Percentiles rank a stretch among this genome's conserved stretches.
Evolutionary conservation across 2,113 vertebrate species (phyloP).

Genomic region (Ophthalmolycus amberensis): DNA sequence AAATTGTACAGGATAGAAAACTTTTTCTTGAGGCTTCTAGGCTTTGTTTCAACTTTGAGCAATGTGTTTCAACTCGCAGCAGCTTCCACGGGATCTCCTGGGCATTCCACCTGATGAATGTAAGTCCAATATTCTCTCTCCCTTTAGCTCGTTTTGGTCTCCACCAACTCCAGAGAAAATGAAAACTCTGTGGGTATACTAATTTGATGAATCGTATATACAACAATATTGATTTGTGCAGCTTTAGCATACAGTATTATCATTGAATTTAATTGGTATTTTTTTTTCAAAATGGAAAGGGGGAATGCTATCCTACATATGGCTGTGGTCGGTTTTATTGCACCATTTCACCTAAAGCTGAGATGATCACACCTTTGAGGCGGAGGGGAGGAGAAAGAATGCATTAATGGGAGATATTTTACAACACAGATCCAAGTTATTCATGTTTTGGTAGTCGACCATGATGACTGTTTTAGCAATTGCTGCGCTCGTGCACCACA

Average conservation of each 20-base stretch:
- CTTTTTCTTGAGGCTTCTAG: too few species aligned
- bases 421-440: constrained; percentile 38
- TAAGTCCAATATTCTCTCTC: background rate
- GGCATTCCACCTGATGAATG: too few species aligned
- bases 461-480: constrained; percentile 51
- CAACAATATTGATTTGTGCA: too few species aligned
- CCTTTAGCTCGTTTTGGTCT: background rate
- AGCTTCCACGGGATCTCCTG: background rate
- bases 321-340: background rate
- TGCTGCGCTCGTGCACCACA: background rate
- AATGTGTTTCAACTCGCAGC: background rate
- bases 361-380: constrained; percentile 10
- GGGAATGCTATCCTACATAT: background rate
- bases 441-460: constrained; percentile 35
- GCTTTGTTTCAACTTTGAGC: too few species aligned
- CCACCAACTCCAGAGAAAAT: background rate
- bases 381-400: constrained; percentile 23
- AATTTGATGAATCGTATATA: too few species aligned
- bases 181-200: too few species aligned
- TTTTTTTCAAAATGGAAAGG: background rate
- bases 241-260: too few species aligned
- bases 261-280: too few species aligned
- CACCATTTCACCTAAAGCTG: constrained; percentile 15
- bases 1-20: too few species aligned
- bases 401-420: constrained; percentile 11